Percentiles rank a stretch among this genome's conserved stretches.
phyloP scores from a whole-genome alignment of 2,113 vertebrate genomes.

The Eonycteris spelaea region DNA sequence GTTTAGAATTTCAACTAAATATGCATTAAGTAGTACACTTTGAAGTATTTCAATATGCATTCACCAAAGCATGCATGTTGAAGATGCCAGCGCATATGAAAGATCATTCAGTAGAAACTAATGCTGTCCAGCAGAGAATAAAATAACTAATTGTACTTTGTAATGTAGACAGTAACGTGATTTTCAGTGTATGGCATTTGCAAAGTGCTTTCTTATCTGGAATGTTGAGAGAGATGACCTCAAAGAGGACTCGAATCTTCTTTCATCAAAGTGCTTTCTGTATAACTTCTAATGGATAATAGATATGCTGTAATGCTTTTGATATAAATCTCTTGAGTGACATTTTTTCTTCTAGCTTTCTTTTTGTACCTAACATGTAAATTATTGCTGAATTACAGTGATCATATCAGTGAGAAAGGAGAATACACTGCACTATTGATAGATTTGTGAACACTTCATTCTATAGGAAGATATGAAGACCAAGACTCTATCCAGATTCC shows the following conservation, averaged over 20 bases:
- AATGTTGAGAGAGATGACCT: not conserved
- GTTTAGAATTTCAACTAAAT: not conserved
- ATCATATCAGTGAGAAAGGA: not conserved
- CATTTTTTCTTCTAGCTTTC: not conserved
- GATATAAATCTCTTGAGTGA: constrained; percentile 4
- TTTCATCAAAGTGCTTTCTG: not conserved
- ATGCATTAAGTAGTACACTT: not conserved
- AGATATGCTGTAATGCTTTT: not conserved
- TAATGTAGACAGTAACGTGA: constrained; percentile 32
- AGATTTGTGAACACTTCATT: not conserved
- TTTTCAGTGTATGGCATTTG: constrained; percentile 39
- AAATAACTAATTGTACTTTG: constrained; percentile 54
- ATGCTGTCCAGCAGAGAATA: constrained; percentile 56
- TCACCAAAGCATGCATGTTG: constrained; percentile 48
- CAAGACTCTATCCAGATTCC: not conserved
- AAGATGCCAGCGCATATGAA: not conserved
- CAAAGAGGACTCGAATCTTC: constrained; percentile 24
- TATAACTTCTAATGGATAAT: not conserved
- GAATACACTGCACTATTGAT: not conserved
- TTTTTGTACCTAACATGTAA: not conserved
- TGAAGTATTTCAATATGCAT: constrained; percentile 42
- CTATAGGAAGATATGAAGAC: not conserved
- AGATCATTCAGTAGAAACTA: constrained; percentile 60
- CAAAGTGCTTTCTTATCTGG: constrained; percentile 55
- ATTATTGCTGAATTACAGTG: not conserved